These are phyloP conservation scores for Alauda arvensis DNA, from an alignment of 2,797 vertebrate genomes.

Conservation along the genomic window DNA sequence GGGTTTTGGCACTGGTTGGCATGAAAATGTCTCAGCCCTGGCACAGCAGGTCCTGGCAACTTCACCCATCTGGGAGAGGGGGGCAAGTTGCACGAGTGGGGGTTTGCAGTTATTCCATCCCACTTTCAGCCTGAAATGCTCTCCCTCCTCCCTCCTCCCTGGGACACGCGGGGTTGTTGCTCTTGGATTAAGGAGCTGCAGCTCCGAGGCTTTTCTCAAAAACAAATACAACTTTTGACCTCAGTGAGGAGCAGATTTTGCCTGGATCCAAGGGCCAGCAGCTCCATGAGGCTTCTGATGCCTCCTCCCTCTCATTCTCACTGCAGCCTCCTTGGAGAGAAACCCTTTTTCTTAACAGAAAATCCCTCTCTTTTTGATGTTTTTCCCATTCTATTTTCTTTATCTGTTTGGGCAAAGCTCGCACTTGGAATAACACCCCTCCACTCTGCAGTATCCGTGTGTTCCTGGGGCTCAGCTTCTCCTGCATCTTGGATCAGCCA, in stretches of 20 bases:
- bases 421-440: background rate
- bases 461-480: background rate
- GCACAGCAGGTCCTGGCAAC: background rate
- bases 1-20: fast-evolving
- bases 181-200: background rate
- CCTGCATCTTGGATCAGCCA: background rate
- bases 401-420: background rate
- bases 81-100: fast-evolving
- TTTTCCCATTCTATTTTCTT: background rate
- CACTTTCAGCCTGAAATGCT: background rate
- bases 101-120: background rate
- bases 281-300: background rate
- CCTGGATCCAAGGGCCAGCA: background rate
- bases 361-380: background rate
- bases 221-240: constrained; percentile 19
- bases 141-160: background rate
- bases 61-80: background rate
- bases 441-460: fast-evolving
- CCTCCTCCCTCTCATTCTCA: background rate
- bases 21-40: background rate
- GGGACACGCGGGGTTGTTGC: background rate
- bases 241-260: background rate
- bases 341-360: background rate
- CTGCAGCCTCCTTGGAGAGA: background rate
- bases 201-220: background rate